A percentile compares a stretch with the other conserved stretches of the same genome.
phyloP scores from a whole-genome alignment of 2,888 invertebrate species.

The Ennomos quercinarius region DNA sequence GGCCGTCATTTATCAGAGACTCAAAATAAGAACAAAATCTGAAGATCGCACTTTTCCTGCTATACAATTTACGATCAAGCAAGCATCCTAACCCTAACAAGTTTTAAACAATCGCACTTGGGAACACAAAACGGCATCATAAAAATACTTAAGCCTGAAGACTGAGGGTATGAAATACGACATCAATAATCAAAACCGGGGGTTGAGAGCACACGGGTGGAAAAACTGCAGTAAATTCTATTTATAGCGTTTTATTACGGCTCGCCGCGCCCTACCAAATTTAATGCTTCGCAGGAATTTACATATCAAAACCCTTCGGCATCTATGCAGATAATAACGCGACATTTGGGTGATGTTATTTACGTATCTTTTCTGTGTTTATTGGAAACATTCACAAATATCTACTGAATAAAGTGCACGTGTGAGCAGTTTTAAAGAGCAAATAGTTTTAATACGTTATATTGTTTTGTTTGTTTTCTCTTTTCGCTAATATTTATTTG shows the following conservation, averaged over 20 bases:
- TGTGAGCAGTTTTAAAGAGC: background rate
- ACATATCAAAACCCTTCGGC: slow-evolving; percentile 62
- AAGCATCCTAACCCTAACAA: slow-evolving; percentile 5
- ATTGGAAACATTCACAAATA: background rate
- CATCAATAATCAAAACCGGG: slow-evolving; percentile 57
- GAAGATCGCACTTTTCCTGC: background rate
- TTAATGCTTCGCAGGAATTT: slow-evolving; percentile 70
- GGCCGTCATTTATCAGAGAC: too few species aligned
- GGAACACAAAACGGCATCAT: slow-evolving; percentile 26
- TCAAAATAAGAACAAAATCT: too few species aligned
- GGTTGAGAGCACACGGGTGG: slow-evolving; percentile 51
- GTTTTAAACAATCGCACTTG: slow-evolving; percentile 13
- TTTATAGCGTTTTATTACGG: slow-evolving; percentile 76
- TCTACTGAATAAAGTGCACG: background rate
- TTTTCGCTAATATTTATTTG: too few species aligned
- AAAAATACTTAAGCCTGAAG: slow-evolving; percentile 39
- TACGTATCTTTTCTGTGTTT: background rate
- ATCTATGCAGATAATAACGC: slow-evolving; percentile 43
- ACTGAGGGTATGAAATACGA: slow-evolving; percentile 37
- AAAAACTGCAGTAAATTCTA: slow-evolving; percentile 77
- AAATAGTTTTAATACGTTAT: too few species aligned
- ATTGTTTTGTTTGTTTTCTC: too few species aligned
- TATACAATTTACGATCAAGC: slow-evolving; percentile 2
- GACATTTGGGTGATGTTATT: slow-evolving; percentile 6
- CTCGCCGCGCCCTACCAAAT: slow-evolving; percentile 53